Evolutionary conservation across 35 echinoderm and acorn worm genomes (phyloP), one percentile per base, ranked within the genome.

Genomic region (Ophioderma brevispina): DNA sequence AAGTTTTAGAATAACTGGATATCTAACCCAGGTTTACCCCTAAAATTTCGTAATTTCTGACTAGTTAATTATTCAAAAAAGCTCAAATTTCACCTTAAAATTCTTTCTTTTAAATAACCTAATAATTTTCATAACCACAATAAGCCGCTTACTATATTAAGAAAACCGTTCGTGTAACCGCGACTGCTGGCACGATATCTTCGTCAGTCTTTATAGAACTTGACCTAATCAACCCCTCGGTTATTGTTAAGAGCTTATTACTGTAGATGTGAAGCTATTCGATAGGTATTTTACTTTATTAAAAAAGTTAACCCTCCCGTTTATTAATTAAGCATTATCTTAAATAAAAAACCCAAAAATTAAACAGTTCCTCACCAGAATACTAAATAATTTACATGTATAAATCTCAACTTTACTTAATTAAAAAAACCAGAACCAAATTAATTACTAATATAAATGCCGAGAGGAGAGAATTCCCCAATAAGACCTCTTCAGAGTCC

Each of bases 401-500:
- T 81, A 78, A 94, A 33, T 23, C 33, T 37, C 15, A 52, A 85
- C 23, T 49, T n/a, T 18, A 89, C 39, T 70, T 94, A 89, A 85
- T 15, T 52, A 25, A n/a, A 15, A 43, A 25, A 81, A 85, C 82
- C 85, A 94, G 92, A 79, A 94, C 87, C 92, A 94, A 94, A 82
- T 85, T 81, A 30, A 36, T 55, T 93, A 80, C 81, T 91, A n/a
- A 95, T 82, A 86, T 84, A 87, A 87, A 64, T 8, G n/a, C n/a
- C 8, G 46, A 52, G 46, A 21, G 94, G 89, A 92, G 13, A 91
- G 82, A 31, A 91, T 88, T 79, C 94, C 64, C 38, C 85, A 81
- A 78, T 88, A 35, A 77, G 87, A 89, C 89, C 87, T 95, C 91
- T 95, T 95, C 94, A 95, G 90, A 86, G 94, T 89, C 87, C 81